Conservation (phyloP, 2,888 invertebrate genomes). For the Tipula unca region DNA sequence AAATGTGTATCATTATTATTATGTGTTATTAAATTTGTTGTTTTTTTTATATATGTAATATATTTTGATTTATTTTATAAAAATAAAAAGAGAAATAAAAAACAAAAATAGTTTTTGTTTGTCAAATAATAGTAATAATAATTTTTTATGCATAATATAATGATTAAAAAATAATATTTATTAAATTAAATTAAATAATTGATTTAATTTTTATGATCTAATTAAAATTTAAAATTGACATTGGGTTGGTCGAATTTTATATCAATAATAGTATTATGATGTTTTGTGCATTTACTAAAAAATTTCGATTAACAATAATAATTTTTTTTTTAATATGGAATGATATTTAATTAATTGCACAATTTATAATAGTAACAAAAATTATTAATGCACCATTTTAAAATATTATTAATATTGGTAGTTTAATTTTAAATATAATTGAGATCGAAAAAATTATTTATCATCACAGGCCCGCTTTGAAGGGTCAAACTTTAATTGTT, state of each 20-base stretch:
- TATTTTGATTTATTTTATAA: not conserved
- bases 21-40: not conserved
- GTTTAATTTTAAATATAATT: conserved; percentile 18
- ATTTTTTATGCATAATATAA: not conserved
- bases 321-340: not conserved
- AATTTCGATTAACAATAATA: not conserved
- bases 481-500: conserved; percentile 21
- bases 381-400: conserved; percentile 1
- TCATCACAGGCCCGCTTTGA: conserved; percentile 26
- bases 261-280: not conserved
- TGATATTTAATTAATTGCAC: conserved; percentile 14
- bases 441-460: conserved; percentile 22
- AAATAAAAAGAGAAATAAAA: conserved; percentile 1
- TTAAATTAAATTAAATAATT: not conserved
- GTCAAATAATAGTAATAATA: not conserved
- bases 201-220: conserved; percentile 8
- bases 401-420: not conserved
- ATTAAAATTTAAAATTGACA: conserved; percentile 4
- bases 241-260: not conserved
- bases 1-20: not conserved
- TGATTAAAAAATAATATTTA: conserved; percentile 14
- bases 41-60: not conserved
- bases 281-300: not conserved
- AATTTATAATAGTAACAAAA: not conserved
- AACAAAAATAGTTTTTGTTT: not conserved